Evolutionary conservation across 2,888 invertebrate species (phyloP).

Genomic region (Tineola bisselliella): DNA sequence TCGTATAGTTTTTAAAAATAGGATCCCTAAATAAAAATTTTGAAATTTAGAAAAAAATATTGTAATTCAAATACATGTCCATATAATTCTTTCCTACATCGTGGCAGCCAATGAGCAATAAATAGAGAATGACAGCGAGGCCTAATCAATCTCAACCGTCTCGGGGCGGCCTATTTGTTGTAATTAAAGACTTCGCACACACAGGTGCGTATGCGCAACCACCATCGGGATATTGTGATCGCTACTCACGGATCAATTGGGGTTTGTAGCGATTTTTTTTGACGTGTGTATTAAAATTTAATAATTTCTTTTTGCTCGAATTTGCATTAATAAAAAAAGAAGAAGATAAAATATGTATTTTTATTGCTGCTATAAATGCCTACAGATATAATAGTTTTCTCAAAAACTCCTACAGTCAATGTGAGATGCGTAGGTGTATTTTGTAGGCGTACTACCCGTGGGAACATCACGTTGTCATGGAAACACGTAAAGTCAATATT

Average conservation of each 20-base stretch:
- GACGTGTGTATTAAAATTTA: too few relatives aligned
- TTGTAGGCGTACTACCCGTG: neutral
- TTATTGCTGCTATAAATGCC: too few relatives aligned
- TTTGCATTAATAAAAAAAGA: too few relatives aligned
- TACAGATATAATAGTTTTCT: too few relatives aligned
- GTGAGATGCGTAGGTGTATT: neutral
- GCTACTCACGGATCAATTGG: too few relatives aligned
- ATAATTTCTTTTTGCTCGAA: too few relatives aligned
- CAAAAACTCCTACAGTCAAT: neutral
- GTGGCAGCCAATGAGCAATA: constrained; percentile 28
- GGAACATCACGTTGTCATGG: neutral
- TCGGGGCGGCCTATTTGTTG: constrained; percentile 26
- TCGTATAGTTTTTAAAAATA: too few relatives aligned
- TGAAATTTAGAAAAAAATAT: too few relatives aligned
- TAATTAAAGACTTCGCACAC: constrained; percentile 13
- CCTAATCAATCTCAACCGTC: constrained; percentile 43
- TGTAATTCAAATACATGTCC: constrained; percentile 19
- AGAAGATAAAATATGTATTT: too few relatives aligned
- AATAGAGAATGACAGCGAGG: constrained; percentile 52
- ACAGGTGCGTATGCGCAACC: neutral
- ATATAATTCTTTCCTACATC: constrained; percentile 21
- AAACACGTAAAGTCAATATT: neutral
- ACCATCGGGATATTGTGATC: neutral
- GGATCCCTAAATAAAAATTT: too few relatives aligned
- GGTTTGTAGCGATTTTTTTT: too few relatives aligned